phyloP scores from a whole-genome alignment of 2,888 invertebrate species.

The Embidobia sp. region DNA sequence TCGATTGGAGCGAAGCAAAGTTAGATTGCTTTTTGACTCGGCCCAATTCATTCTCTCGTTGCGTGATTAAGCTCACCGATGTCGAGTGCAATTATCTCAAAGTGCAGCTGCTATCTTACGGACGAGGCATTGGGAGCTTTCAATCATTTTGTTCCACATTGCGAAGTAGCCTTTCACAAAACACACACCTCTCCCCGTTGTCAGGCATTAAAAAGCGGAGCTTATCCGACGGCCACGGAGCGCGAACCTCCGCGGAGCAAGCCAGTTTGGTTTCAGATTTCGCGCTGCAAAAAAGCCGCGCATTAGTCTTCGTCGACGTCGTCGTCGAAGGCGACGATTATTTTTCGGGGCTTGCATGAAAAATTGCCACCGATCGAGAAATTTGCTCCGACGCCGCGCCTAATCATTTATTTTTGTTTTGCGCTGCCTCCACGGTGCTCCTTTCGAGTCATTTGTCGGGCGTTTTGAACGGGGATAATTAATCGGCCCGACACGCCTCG shows the following conservation, averaged over 20 bases:
- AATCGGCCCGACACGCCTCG: too few relatives aligned
- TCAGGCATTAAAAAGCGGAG: constrained; percentile 27
- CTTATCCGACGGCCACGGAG: background rate
- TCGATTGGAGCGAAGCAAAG: constrained; percentile 68
- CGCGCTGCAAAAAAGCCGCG: too few relatives aligned
- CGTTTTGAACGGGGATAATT: too few relatives aligned
- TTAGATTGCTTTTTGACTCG: constrained; percentile 68
- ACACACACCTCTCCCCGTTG: constrained; percentile 25
- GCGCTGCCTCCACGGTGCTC: too few relatives aligned
- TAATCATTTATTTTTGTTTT: too few relatives aligned
- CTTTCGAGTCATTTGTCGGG: too few relatives aligned
- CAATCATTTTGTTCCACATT: constrained; percentile 66
- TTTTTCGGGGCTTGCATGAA: background rate
- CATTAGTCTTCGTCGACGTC: too few relatives aligned
- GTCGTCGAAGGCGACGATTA: background rate
- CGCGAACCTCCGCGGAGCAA: too few relatives aligned
- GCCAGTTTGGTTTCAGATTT: too few relatives aligned
- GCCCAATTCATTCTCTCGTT: constrained; percentile 66
- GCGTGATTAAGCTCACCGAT: constrained; percentile 67
- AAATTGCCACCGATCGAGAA: too few relatives aligned
- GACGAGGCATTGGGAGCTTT: constrained; percentile 60
- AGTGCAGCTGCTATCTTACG: constrained; percentile 65
- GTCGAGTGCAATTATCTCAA: constrained; percentile 66
- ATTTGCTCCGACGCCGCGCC: too few relatives aligned
- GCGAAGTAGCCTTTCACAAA: constrained; percentile 38